A percentile compares a stretch with the other conserved stretches of the same genome.
Evolutionary conservation across 2,888 invertebrate species (phyloP).

Genomic region (Trichopoda pennipes): DNA sequence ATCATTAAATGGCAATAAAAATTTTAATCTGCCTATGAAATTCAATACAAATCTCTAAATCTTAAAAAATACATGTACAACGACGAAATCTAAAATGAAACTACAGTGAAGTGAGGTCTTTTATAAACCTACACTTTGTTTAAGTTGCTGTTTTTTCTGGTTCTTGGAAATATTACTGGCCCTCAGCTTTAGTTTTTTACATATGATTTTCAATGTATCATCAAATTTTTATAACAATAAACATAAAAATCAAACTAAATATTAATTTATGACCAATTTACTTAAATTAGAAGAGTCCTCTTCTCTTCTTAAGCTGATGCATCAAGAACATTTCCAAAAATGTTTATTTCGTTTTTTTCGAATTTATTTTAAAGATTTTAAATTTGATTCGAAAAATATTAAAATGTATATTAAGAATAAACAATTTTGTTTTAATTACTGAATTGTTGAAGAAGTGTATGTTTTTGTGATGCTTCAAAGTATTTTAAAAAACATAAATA

Average conservation of each 20-base stretch:
- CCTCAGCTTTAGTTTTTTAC: neutral
- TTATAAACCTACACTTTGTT: slow-evolving; percentile 5
- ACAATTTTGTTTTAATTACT: slow-evolving; percentile 44
- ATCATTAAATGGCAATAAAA: slow-evolving; percentile 37
- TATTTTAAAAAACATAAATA: slow-evolving; percentile 43
- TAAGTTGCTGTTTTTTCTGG: neutral
- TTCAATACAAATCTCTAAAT: slow-evolving; percentile 25
- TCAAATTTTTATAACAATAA: slow-evolving; percentile 40
- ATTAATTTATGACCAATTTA: slow-evolving; percentile 52
- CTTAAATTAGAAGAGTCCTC: slow-evolving; percentile 18
- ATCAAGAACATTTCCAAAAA: slow-evolving; percentile 13
- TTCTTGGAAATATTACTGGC: neutral
- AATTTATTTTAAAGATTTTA: neutral
- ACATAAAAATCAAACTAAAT: slow-evolving; percentile 53
- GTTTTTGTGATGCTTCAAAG: slow-evolving; percentile 1
- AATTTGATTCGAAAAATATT: slow-evolving; percentile 24
- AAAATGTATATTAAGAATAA: slow-evolving; percentile 28
- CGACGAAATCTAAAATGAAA: too few relatives aligned
- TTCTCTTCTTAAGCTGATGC: slow-evolving; percentile 4
- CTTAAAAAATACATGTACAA: neutral
- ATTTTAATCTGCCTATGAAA: slow-evolving; percentile 36
- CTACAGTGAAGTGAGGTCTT: too few relatives aligned
- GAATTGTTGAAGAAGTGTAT: slow-evolving; percentile 24
- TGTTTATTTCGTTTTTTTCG: slow-evolving; percentile 12
- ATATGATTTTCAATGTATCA: slow-evolving; percentile 19